phyloP scores from a whole-genome alignment of 2,113 vertebrate species.

The Chloropsis hardwickii region DNA sequence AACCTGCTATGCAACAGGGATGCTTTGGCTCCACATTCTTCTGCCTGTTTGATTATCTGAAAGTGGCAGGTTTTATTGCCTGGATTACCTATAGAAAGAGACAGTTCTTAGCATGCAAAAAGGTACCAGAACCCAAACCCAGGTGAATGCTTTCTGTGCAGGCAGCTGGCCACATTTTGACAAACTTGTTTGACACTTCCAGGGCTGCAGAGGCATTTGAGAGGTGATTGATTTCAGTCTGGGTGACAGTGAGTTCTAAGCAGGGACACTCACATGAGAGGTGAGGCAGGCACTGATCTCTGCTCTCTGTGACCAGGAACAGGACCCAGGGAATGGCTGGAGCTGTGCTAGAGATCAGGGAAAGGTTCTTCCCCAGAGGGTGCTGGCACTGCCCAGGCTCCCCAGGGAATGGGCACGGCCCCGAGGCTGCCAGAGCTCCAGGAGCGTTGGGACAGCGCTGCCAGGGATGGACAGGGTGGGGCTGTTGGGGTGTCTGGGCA shows the following conservation, averaged over 20 bases:
- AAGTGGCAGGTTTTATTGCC: background rate
- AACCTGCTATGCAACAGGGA: background rate
- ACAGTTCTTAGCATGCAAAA: background rate
- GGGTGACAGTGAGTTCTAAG: background rate
- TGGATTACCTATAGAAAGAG: background rate
- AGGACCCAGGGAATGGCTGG: fast-evolving
- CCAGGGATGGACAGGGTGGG: background rate
- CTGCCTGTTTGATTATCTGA: background rate
- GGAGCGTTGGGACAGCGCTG: fast-evolving
- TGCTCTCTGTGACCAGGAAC: background rate
- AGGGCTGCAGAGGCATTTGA: background rate
- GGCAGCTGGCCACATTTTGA: background rate
- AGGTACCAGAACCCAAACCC: background rate
- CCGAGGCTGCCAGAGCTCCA: background rate
- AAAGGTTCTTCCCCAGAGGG: background rate
- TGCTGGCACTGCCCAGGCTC: background rate
- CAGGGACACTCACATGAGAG: background rate
- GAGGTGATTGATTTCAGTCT: background rate
- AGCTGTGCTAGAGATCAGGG: fast-evolving
- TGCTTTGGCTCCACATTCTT: background rate
- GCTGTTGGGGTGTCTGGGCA: background rate
- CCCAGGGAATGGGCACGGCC: background rate
- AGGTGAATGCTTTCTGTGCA: background rate
- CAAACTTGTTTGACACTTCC: background rate
- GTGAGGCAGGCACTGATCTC: background rate